phyloP scores from a whole-genome alignment of 2,113 vertebrate species.

The Apistogramma diplotaenia region DNA sequence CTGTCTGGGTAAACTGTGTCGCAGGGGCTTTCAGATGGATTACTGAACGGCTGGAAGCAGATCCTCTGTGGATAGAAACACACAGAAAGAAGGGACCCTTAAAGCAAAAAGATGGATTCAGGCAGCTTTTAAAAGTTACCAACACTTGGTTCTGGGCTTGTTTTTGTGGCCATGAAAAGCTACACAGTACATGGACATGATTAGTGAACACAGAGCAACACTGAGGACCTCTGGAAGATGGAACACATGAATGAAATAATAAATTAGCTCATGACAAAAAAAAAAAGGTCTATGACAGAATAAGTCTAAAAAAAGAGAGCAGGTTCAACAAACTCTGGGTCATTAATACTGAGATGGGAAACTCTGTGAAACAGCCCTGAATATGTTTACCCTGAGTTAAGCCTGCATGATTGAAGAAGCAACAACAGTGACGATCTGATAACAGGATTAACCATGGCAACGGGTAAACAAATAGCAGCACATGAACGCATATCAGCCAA shows the following conservation, averaged over 20 bases:
- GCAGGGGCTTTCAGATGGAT: conserved; percentile 35
- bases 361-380: not conserved
- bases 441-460: not conserved
- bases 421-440: not conserved
- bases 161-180: not conserved
- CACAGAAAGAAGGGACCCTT: not conserved
- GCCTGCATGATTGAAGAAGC: not conserved
- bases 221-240: not conserved
- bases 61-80: conserved; percentile 8
- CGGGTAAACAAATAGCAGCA: not conserved
- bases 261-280: not conserved
- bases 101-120: not conserved
- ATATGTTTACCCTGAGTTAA: not conserved
- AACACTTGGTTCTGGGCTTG: not conserved
- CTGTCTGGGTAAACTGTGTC: conserved; percentile 41
- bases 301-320: too few species aligned
- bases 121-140: not conserved
- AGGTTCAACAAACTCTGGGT: not conserved
- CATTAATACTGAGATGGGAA: not conserved
- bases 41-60: conserved; percentile 11
- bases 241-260: not conserved
- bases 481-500: not conserved
- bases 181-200: not conserved
- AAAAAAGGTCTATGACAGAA: too few species aligned
- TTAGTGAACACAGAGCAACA: not conserved